Base-by-base conservation (phyloP, 2,113 vertebrate genomes). In the Trogon surrucura region DNA sequence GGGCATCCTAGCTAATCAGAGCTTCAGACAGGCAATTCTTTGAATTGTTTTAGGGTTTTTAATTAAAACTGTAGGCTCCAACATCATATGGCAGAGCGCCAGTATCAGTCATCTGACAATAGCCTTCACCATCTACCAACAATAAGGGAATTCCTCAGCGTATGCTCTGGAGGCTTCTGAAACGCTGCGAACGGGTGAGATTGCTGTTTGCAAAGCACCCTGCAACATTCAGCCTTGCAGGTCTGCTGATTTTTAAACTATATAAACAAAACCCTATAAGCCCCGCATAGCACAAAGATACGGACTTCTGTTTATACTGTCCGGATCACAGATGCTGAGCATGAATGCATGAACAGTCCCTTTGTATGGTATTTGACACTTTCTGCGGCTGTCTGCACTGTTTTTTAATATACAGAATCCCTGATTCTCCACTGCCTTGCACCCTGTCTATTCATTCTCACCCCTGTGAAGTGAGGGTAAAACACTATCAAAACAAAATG, bases 401-500 rank as follows among this genome's bases (percentile, higher is more conserved):
- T 94, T 93, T 96, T 93, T 94, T 96, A 94, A 91, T 96, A 94
- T 20, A 80, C 91, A 90, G 67, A 85, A 91, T 95, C 91, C 88
- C 88, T 72, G 67, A 74, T 96, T 94, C 96, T 97, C 95, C 95
- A 88, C 91, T 97, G 94, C 95, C 94, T 97, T 96, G 95, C 96
- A 96, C 95, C 94, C 91, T 97, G 96, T 97, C 96, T 97, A 90
- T 91, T 95, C 95, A 91, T 97, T 96, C 95, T 94, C 95, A 96
- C 94, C 96, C 95, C 95, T 97, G 96, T 51, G 60, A 97, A 94
- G 92, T 93, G 95, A 97, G 96, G 96, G 92, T 93, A 96, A 96
- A 95, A 95, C 90, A 95, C 95, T 96, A 95, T 94, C 91, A 93
- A 95, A 96, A 95, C 94, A 96, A 90, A 97, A 94, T 88, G 93